Percentiles rank a stretch among this genome's conserved stretches.
Conservation (phyloP, 30 jellyfish, hydroid and myxozoan genomes). For the Euphysa ruthae region DNA sequence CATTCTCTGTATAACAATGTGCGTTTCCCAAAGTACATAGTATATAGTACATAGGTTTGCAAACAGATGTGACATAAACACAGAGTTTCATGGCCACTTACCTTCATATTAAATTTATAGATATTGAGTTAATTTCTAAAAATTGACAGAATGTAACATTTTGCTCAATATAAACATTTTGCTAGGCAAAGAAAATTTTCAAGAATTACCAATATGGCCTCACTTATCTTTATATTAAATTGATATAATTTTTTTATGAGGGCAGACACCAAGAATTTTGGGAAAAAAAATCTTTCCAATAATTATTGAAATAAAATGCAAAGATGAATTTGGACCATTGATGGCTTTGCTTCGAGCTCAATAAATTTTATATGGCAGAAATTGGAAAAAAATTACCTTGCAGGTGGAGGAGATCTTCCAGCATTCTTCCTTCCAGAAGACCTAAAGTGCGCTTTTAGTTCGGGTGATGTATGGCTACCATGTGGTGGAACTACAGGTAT, state of each 20-base stretch:
- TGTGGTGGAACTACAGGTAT: constrained; percentile 36
- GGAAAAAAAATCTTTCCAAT: neutral
- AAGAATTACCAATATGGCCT: no score
- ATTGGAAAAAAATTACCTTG: neutral
- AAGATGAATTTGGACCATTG: neutral
- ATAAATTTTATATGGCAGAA: neutral
- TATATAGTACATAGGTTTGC: no score
- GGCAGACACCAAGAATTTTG: no score
- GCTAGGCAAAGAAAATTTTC: no score
- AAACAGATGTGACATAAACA: no score
- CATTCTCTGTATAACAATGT: no score
- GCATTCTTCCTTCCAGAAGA: constrained; percentile 36
- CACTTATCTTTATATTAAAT: neutral
- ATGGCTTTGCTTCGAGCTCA: neutral
- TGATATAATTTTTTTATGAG: neutral
- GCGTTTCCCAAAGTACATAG: no score
- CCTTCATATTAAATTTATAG: no score
- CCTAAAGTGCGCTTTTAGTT: constrained; percentile 5
- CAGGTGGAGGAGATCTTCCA: constrained; percentile 25
- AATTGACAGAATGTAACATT: no score
- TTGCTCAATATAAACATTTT: no score
- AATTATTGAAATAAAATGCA: neutral
- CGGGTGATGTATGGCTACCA: constrained; percentile 22
- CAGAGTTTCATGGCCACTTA: no score
- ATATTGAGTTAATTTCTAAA: no score